These are phyloP conservation scores for Chrysaora quinquecirrha DNA, from an alignment of 30 jellyfish, hydroid and myxozoan genomes.

Conservation along the genomic window DNA sequence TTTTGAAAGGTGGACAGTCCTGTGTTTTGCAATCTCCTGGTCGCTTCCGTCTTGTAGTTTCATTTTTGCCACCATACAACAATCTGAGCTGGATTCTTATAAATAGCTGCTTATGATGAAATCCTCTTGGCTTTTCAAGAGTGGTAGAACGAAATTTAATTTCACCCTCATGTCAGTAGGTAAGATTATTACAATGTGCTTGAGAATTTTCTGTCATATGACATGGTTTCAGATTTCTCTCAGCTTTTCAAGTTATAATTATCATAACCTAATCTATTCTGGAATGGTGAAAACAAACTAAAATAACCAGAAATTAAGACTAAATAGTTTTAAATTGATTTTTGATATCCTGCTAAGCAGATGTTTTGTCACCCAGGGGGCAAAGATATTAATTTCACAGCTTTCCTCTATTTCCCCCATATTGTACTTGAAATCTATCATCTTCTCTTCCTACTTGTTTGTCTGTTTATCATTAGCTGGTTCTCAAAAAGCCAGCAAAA, in stretches of 20 bases:
- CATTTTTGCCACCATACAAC: neutral
- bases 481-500: too few species aligned
- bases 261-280: neutral
- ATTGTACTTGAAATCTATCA: too few species aligned
- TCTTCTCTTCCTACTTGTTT: too few species aligned
- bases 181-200: too few species aligned
- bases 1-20: conserved; percentile 6
- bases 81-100: neutral
- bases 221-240: neutral
- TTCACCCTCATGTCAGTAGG: conserved; percentile 72
- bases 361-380: too few species aligned
- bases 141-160: conserved; percentile 46
- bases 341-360: too few species aligned
- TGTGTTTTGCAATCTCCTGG: conserved; percentile 6
- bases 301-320: neutral
- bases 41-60: neutral
- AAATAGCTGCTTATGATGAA: conserved; percentile 44
- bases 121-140: conserved; percentile 10
- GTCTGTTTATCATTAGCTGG: too few species aligned
- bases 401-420: too few species aligned
- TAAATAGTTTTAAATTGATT: too few species aligned
- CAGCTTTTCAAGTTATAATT: too few species aligned
- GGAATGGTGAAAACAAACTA: neutral
- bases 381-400: too few species aligned
- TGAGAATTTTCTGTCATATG: neutral